Evolutionary conservation across 1,140 invertebrate genomes (phyloP).

Genomic region (Lineus longissimus): DNA sequence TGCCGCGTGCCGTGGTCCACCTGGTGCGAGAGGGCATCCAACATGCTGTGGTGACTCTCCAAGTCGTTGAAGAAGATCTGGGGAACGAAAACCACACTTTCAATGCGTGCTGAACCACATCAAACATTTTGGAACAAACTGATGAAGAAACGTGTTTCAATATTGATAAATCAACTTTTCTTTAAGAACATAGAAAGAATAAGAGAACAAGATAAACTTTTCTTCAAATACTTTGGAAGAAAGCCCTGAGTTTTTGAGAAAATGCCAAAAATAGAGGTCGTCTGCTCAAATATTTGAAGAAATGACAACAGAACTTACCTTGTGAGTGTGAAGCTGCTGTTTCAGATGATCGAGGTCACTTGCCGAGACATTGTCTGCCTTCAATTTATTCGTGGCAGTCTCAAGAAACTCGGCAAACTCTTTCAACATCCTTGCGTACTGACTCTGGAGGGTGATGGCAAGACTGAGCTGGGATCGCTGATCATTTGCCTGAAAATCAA

Average conservation of each 20-base stretch:
- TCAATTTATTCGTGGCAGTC: slow-evolving; percentile 46
- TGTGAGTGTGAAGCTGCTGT: slow-evolving; percentile 43
- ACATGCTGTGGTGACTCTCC: slow-evolving; percentile 42
- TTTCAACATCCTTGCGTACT: slow-evolving; percentile 49
- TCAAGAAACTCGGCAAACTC: slow-evolving; percentile 48
- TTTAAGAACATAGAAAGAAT: too few relatives aligned
- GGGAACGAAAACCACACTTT: slow-evolving; percentile 6
- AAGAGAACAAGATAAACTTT: too few relatives aligned
- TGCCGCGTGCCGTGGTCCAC: slow-evolving; percentile 36
- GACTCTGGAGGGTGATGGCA: slow-evolving; percentile 40
- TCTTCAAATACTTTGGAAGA: too few relatives aligned
- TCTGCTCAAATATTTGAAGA: background rate
- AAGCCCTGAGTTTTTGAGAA: too few relatives aligned
- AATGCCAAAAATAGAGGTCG: background rate
- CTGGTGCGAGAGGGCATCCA: slow-evolving; percentile 41
- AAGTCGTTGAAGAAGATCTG: slow-evolving; percentile 51
- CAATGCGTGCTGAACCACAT: background rate
- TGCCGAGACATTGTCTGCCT: slow-evolving; percentile 32
- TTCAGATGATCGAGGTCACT: slow-evolving; percentile 38
- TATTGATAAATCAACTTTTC: too few relatives aligned
- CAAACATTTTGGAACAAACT: too few relatives aligned
- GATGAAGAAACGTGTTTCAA: background rate
- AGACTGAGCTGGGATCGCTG: slow-evolving; percentile 37
- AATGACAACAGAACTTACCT: slow-evolving; percentile 28
- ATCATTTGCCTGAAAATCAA: slow-evolving; percentile 36